Percentiles rank a stretch among this genome's conserved stretches.
phyloP scores from a whole-genome alignment of 2,888 invertebrate genomes.

The Lepas anatifera region DNA sequence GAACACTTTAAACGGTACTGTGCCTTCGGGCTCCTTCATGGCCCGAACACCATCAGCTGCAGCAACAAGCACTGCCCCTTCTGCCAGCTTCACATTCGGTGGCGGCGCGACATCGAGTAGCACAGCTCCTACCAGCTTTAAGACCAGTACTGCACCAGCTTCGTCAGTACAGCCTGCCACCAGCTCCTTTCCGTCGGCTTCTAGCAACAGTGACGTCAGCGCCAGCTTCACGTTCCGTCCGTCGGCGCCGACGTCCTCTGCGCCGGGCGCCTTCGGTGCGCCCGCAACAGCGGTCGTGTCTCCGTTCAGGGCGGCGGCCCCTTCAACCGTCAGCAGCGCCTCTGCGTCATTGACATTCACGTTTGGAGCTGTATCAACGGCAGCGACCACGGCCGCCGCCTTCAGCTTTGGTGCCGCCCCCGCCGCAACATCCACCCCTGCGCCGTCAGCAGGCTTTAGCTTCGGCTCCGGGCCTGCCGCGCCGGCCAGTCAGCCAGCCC shows the following conservation, averaged over 20 bases:
- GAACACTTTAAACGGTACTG: too few relatives aligned
- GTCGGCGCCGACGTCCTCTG: constrained; percentile 57
- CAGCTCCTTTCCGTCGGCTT: neutral
- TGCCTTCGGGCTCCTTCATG: too few relatives aligned
- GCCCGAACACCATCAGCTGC: too few relatives aligned
- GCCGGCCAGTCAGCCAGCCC: constrained; percentile 64
- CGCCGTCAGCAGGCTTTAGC: constrained; percentile 59
- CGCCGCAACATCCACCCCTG: constrained; percentile 63
- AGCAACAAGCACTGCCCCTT: too few relatives aligned
- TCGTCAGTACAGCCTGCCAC: too few relatives aligned
- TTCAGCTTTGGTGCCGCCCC: constrained; percentile 74
- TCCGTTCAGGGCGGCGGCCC: constrained; percentile 44
- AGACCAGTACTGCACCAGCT: too few relatives aligned
- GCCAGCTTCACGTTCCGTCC: constrained; percentile 67
- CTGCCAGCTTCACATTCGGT: too few relatives aligned
- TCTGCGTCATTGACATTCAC: constrained; percentile 35
- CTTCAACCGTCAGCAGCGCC: constrained; percentile 28
- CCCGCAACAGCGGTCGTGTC: constrained; percentile 50
- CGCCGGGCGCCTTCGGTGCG: constrained; percentile 28
- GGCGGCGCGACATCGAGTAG: constrained; percentile 44
- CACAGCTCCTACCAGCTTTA: constrained; percentile 59
- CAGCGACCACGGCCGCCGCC: constrained; percentile 77
- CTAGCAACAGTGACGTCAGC: constrained; percentile 66
- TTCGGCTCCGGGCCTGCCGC: constrained; percentile 72
- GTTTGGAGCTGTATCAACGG: constrained; percentile 64